phyloP scores from a whole-genome alignment of 2,797 vertebrate species.

The Kryptopterus vitreolus region DNA sequence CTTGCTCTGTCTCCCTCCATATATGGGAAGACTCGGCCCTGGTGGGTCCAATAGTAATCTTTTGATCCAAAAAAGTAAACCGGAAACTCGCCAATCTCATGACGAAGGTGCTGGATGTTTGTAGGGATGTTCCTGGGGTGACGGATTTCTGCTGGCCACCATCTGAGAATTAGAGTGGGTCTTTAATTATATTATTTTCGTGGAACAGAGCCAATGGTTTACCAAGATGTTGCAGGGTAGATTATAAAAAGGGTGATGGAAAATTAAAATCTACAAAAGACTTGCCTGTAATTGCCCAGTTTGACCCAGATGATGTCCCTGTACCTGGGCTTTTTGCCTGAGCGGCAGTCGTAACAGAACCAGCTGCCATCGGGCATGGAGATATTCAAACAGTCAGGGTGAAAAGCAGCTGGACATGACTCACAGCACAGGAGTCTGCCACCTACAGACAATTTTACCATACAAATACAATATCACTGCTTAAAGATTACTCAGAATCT shows the following conservation, averaged over 20 bases:
- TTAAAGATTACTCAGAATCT: not conserved
- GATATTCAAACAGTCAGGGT: conserved; percentile 95
- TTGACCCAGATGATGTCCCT: conserved; percentile 98
- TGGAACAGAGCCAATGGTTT: not conserved
- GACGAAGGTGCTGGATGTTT: conserved; percentile 98
- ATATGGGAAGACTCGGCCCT: conserved; percentile 96
- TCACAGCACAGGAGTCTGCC: conserved; percentile 95
- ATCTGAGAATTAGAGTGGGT: conserved; percentile 71
- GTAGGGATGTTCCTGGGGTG: conserved; percentile 94
- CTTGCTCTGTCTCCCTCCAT: conserved; percentile 96
- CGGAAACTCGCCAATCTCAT: conserved; percentile 95
- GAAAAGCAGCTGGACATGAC: conserved; percentile 96
- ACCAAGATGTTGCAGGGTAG: not conserved
- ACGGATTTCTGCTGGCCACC: conserved; percentile 98
- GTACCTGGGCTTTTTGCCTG: conserved; percentile 92
- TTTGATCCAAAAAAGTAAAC: conserved; percentile 99
- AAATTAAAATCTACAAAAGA: not conserved
- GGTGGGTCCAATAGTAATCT: conserved; percentile 99
- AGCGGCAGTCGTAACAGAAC: conserved; percentile 96
- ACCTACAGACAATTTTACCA: conserved; percentile 69
- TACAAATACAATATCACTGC: not conserved
- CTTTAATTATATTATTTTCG: not conserved
- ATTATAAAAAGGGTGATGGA: not conserved
- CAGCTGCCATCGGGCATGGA: conserved; percentile 98
- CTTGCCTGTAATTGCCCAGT: conserved; percentile 93